Evolutionary conservation across 1,140 invertebrate genomes (phyloP).

Genomic region (Drosophila triauraria): DNA sequence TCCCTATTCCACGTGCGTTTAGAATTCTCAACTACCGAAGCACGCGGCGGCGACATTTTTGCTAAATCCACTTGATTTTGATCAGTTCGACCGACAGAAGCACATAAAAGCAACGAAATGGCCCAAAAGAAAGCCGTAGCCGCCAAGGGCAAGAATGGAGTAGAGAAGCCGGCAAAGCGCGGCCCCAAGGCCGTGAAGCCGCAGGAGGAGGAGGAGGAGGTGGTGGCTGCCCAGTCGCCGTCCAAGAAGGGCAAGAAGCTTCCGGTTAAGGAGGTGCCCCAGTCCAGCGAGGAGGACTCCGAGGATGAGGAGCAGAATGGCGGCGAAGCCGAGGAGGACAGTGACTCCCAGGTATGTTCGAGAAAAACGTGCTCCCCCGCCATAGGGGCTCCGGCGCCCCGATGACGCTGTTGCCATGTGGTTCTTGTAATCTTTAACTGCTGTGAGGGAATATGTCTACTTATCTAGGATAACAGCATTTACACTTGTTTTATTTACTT

Average conservation of each 20-base stretch:
- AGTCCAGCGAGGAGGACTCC: conserved; percentile 59
- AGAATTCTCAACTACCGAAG: background rate
- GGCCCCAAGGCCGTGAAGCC: conserved; percentile 30
- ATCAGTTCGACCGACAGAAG: background rate
- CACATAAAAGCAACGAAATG: conserved; percentile 36
- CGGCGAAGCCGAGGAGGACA: conserved; percentile 37
- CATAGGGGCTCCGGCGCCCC: background rate
- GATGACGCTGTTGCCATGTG: conserved; percentile 11
- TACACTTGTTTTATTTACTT: background rate
- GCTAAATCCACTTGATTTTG: background rate
- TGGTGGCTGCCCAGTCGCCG: conserved; percentile 22
- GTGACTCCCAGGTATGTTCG: conserved; percentile 52
- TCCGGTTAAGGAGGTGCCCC: conserved; percentile 37
- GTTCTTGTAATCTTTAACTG: background rate
- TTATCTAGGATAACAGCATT: background rate
- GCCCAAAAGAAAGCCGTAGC: conserved; percentile 54
- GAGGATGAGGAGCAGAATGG: conserved; percentile 44
- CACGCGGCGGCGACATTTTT: conserved; percentile 10
- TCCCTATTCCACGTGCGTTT: conserved; percentile 11
- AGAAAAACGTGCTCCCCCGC: background rate
- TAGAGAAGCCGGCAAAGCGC: conserved; percentile 34
- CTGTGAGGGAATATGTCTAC: background rate
- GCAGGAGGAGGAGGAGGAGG: conserved; percentile 35
- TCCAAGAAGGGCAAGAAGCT: conserved; percentile 40
- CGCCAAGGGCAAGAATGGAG: conserved; percentile 40